These are phyloP conservation scores for Zoanthus solanderi DNA, from an alignment of 92 coral and sea anemone genomes.

Conservation along the genomic window DNA sequence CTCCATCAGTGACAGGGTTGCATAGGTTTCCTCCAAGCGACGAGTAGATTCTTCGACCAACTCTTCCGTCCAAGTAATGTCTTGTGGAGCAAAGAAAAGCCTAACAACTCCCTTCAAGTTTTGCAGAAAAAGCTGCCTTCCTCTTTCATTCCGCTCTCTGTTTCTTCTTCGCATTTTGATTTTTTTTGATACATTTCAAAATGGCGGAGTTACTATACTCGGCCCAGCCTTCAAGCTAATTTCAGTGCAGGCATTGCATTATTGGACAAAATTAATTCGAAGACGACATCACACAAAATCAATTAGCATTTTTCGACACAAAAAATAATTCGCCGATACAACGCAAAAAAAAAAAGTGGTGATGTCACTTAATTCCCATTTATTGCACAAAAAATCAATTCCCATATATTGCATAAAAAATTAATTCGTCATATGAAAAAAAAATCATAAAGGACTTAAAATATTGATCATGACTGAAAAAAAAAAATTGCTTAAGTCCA, in stretches of 20 bases:
- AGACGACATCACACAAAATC: constrained; percentile 15
- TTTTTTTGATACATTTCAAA: neutral
- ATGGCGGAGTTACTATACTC: neutral
- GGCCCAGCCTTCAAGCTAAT: constrained; percentile 23
- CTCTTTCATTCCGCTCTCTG: constrained; percentile 67
- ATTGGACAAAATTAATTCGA: constrained; percentile 26
- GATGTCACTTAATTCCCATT: neutral
- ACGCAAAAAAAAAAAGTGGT: constrained; percentile 6
- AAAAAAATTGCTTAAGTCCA: constrained; percentile 21
- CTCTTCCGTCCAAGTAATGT: constrained; percentile 51
- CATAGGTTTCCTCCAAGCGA: constrained; percentile 66
- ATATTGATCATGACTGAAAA: constrained; percentile 21
- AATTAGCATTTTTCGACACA: neutral
- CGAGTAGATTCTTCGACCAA: constrained; percentile 57
- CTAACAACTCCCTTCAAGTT: constrained; percentile 46
- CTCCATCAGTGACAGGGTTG: constrained; percentile 50
- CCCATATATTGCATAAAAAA: constrained; percentile 18
- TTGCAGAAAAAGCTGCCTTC: constrained; percentile 42
- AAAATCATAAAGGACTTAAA: constrained; percentile 19
- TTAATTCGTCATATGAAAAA: constrained; percentile 3
- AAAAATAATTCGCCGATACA: neutral
- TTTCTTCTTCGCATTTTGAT: constrained; percentile 45
- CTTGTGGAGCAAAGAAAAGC: constrained; percentile 50
- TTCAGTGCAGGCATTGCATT: constrained; percentile 20
- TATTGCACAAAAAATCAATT: neutral